Percentiles rank a stretch among this genome's conserved stretches.
These are phyloP conservation scores for Solea senegalensis DNA, from an alignment of 2,113 vertebrate genomes.

Conservation along the genomic window DNA sequence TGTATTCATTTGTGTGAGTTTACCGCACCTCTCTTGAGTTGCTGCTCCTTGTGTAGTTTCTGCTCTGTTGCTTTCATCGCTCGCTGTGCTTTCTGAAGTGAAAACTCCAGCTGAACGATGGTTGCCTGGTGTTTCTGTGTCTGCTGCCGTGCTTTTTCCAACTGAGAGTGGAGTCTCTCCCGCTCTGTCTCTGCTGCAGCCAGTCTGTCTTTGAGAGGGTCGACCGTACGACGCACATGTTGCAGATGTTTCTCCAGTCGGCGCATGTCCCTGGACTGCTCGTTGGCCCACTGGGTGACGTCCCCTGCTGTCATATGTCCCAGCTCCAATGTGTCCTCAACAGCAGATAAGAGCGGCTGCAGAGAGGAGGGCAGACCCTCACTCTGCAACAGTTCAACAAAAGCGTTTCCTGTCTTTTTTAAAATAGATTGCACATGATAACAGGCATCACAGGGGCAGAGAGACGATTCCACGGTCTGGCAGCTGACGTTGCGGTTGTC, in stretches of 20 bases:
- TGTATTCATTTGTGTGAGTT: background rate
- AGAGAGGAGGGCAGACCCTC: constrained; percentile 90
- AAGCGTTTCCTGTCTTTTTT: constrained; percentile 77
- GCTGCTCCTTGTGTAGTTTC: constrained; percentile 77
- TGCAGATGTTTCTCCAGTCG: constrained; percentile 86
- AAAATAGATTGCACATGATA: constrained; percentile 79
- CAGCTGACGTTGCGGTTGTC: constrained; percentile 61
- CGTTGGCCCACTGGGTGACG: constrained; percentile 84
- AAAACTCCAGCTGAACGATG: constrained; percentile 75
- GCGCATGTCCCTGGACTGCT: constrained; percentile 87
- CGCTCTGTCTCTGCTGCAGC: constrained; percentile 71
- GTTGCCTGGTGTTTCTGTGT: constrained; percentile 65
- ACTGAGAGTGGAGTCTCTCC: constrained; percentile 69
- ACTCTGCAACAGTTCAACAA: constrained; percentile 83
- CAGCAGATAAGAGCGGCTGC: constrained; percentile 78
- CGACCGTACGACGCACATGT: constrained; percentile 80
- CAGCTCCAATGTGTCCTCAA: constrained; percentile 75
- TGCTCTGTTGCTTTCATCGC: constrained; percentile 62
- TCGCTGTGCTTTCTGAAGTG: constrained; percentile 65
- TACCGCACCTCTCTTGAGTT: constrained; percentile 79
- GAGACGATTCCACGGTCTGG: constrained; percentile 76
- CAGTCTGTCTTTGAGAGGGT: constrained; percentile 81
- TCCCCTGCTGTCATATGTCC: constrained; percentile 82
- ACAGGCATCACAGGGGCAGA: constrained; percentile 84
- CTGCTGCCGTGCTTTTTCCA: constrained; percentile 73